A percentile compares a stretch with the other conserved stretches of the same genome.
Conservation (phyloP, 2,888 invertebrate species). For the Eueremaeus valkanovi region DNA sequence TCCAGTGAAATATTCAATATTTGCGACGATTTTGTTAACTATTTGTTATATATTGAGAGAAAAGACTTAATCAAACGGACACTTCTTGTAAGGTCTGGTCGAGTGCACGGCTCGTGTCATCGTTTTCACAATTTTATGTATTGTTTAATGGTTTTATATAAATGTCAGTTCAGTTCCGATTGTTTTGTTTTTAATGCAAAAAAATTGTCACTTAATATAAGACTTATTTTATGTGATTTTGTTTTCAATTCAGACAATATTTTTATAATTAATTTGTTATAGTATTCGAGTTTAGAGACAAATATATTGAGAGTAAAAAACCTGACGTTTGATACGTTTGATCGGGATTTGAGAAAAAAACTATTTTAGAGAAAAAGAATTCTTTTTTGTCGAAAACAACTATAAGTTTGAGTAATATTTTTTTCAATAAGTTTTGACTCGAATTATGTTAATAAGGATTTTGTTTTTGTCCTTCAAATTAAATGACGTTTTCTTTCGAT, state of each 20-base stretch:
- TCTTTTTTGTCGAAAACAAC: too few relatives aligned
- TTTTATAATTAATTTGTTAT: not conserved
- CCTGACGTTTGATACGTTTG: too few relatives aligned
- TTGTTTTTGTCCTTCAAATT: not conserved
- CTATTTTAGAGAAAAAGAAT: too few relatives aligned
- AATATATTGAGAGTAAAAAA: not conserved
- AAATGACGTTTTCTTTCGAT: too few relatives aligned
- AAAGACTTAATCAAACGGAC: too few relatives aligned
- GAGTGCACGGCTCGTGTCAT: constrained; percentile 23
- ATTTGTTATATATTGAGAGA: not conserved
- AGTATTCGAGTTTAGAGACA: not conserved
- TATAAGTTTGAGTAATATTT: too few relatives aligned
- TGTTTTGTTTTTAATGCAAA: not conserved
- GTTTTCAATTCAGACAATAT: not conserved
- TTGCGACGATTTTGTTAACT: constrained; percentile 26
- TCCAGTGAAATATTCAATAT: not conserved
- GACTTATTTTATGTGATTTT: not conserved
- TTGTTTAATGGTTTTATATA: not conserved
- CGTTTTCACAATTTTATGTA: not conserved
- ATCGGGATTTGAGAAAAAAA: too few relatives aligned
- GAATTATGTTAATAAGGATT: not conserved
- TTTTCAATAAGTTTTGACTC: too few relatives aligned
- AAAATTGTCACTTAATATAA: not conserved
- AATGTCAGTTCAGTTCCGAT: not conserved
- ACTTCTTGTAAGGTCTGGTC: not conserved